Evolutionary conservation across 2,888 invertebrate species (phyloP), one percentile per base, ranked within the genome.

Genomic region (Eupithecia insigniata): DNA sequence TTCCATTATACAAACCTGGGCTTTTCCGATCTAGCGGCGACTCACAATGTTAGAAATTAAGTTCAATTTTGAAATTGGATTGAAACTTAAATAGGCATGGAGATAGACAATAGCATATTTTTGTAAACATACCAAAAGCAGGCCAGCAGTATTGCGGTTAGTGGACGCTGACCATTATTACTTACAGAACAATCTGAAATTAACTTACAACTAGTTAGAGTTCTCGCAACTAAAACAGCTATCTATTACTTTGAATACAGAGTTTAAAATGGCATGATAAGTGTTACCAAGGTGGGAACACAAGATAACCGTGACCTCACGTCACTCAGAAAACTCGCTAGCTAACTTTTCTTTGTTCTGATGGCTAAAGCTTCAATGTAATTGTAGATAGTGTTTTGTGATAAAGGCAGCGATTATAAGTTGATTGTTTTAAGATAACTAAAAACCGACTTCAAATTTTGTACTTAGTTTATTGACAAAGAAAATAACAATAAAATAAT

Each of bases 201-300:
- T 30, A 30, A 30, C 60, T 60, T 60, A 60, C 60, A 8, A 51
- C 46, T 22, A 30, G 16, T 30, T 60, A 60, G 30, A 30, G 30
- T 1, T 28, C 7, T 8, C 30, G 60, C 30, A 30, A 60, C 60
- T 60, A 30, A 60, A 60, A 60, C 22, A 30, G 30, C 60, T 55
- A 26, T 55, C 55, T 60, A 30, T 60, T 60, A 18, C 60, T 30
- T 60, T 18, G 30, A 30, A 2, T 1, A 60, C 8, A 60, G 30
- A 30, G 60, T 30, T 60, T 28, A 60, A 18, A 60, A 60, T 60
- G 16, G 60, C 16, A 60, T 60, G 30, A 30, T 30, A 60, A 60
- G 60, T 60, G 2, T 5, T 60, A 18, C 30, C 60, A 30, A 60
- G 28, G 60, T 60, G 18, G 60, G 8, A 51, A 10, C 60, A 60